Percentiles rank a stretch among this genome's conserved stretches.
phyloP scores from a whole-genome alignment of 2,888 invertebrate species.

The Nomada hirtipes region DNA sequence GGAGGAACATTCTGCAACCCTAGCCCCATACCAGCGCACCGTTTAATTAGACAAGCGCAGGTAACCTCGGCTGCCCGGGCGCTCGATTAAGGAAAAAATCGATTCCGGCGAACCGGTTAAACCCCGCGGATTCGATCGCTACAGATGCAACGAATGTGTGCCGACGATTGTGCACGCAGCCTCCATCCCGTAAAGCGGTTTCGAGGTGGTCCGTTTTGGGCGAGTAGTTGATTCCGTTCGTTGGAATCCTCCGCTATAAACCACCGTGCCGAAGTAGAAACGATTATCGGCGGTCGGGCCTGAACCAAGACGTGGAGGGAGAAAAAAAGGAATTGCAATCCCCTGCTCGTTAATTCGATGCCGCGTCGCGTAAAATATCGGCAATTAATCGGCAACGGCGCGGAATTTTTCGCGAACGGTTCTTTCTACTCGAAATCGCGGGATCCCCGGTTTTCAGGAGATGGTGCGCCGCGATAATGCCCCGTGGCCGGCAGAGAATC shows the following conservation, averaged over 20 bases:
- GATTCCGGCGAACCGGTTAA: slow-evolving; percentile 43
- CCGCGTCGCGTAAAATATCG: slow-evolving; percentile 36
- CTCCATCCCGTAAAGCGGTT: slow-evolving; percentile 56
- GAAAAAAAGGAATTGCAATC: neutral
- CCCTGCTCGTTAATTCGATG: slow-evolving; percentile 42
- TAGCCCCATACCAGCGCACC: neutral
- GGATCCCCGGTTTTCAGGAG: neutral
- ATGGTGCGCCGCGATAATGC: slow-evolving; percentile 4
- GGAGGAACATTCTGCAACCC: neutral
- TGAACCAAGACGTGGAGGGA: too few species aligned
- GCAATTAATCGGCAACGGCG: slow-evolving; percentile 46
- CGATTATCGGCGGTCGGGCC: slow-evolving; percentile 15
- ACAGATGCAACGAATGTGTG: slow-evolving; percentile 51
- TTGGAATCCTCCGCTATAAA: slow-evolving; percentile 55
- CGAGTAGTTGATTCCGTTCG: slow-evolving; percentile 22
- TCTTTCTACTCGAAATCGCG: slow-evolving; percentile 17
- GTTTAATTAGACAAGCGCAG: slow-evolving; percentile 35
- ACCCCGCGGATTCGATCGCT: slow-evolving; percentile 15
- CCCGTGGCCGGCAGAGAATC: slow-evolving; percentile 6
- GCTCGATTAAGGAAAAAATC: slow-evolving; percentile 9
- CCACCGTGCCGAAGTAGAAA: slow-evolving; percentile 15
- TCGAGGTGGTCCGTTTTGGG: slow-evolving; percentile 52
- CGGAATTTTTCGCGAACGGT: slow-evolving; percentile 49
- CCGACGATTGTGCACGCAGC: slow-evolving; percentile 60
- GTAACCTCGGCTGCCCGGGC: neutral